Conservation (phyloP, 1,140 invertebrate species). For the Thaumatotibia leucotreta region DNA sequence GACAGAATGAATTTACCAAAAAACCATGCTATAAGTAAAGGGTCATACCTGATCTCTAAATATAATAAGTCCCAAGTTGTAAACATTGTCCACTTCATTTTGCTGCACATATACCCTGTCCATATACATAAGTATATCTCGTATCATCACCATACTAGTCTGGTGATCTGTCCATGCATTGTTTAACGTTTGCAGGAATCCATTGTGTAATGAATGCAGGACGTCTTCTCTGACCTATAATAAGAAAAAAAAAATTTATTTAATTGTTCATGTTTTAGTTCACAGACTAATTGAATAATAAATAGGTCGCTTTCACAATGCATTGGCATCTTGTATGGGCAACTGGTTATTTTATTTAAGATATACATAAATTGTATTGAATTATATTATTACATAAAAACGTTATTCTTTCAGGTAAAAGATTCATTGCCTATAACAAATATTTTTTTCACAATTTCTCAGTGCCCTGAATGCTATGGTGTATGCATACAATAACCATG, state of each 20-base stretch:
- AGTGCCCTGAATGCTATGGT: no score
- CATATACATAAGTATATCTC: conserved; percentile 99
- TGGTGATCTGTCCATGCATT: conserved; percentile 99
- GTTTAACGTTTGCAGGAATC: conserved; percentile 97
- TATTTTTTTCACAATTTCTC: no score
- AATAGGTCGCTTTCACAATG: no score
- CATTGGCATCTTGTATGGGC: no score
- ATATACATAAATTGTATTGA: no score
- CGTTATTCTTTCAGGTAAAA: no score
- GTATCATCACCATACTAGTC: conserved; percentile 99
- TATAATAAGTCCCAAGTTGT: conserved; percentile 98
- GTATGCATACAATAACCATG: no score
- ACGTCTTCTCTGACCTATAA: conserved; percentile 94
- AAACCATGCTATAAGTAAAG: neutral
- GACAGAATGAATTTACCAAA: neutral
- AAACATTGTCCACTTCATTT: conserved; percentile 99
- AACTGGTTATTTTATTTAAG: no score
- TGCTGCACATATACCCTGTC: conserved; percentile 99
- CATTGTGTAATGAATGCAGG: conserved; percentile 94
- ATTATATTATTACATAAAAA: no score
- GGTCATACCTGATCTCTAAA: conserved; percentile 94
- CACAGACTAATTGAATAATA: no score
- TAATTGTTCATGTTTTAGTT: no score
- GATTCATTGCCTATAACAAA: no score
- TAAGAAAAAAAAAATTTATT: conserved; percentile 11